These are phyloP conservation scores for Pavo muticus DNA, from an alignment of 2,113 vertebrate species.

Conservation along the genomic window DNA sequence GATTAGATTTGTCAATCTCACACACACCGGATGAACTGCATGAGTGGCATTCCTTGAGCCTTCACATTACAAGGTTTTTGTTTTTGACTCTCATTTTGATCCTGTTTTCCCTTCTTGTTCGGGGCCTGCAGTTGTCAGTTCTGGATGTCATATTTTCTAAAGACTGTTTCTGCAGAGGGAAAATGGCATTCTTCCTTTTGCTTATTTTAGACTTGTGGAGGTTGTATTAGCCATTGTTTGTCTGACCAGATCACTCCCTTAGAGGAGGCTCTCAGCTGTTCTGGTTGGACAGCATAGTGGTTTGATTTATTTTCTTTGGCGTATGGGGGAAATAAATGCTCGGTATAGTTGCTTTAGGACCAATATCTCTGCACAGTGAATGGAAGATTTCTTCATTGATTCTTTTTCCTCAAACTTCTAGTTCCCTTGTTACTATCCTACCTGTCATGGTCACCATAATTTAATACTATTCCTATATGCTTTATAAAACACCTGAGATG, in stretches of 20 bases:
- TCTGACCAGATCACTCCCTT: not conserved
- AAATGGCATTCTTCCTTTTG: not conserved
- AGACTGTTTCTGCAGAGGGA: not conserved
- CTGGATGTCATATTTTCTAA: not conserved
- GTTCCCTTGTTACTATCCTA: not conserved
- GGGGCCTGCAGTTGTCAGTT: not conserved
- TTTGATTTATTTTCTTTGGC: not conserved
- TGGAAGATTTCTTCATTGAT: not conserved
- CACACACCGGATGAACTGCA: not conserved
- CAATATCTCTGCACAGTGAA: not conserved
- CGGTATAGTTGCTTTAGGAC: not conserved
- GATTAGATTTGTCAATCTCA: not conserved
- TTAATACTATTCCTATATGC: not conserved
- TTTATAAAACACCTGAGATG: not conserved
- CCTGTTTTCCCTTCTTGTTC: not conserved
- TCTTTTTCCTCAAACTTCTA: not conserved
- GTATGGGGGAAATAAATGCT: not conserved
- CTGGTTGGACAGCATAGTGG: not conserved
- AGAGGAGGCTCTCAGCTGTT: not conserved
- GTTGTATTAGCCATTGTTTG: not conserved
- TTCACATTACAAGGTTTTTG: not conserved
- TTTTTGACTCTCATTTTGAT: not conserved
- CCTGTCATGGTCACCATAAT: not conserved
- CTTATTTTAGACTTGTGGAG: not conserved
- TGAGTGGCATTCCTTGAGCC: not conserved